Evolutionary conservation across 2,797 vertebrate species (phyloP), one percentile per base, ranked within the genome.

Genomic region (Bufotes viridis): DNA sequence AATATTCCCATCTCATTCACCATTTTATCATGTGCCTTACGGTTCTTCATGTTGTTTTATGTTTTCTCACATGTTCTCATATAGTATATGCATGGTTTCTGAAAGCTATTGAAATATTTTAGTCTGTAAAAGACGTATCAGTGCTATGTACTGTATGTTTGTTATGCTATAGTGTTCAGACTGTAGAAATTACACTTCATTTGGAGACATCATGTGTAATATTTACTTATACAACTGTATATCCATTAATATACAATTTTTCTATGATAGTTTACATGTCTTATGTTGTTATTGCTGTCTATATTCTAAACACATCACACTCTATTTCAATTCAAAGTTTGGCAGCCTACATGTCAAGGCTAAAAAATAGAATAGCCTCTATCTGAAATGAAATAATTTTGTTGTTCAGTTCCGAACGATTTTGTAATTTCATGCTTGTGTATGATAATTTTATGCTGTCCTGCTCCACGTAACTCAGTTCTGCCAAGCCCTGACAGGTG

Each of bases 371-470:
- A 95, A 95, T 93, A 93, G 94, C 93, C 94, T 95, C 94, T 93
- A 93, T 96, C 93, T 91, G 93, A 95, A 96, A 97, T 97, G 95
- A 98, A 98, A 98, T 97, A 95, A 98, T 97, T 98, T 97, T 98
- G 97, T 99, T 98, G 97, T 98, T 96, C 96, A 97, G 97, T 98
- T 97, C 97, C 95, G 93, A 97, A 97, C 96, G 95, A 96, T 98
- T 98, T 98, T 98, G 97, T 98, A 98, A 98, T 99, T 99, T 99
- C 97, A 99, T 99, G 98, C 97, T 97, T 98, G 97, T 97, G 97
- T 98, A 98, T 99, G 97, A 98, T 99, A 98, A 98, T 99, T 98
- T 98, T 98, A 98, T 99, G 97, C 97, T 98, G 97, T 97, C 97
- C 97, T 99, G 97, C 98, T 96, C 97, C 97, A 97, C 97, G 97